A percentile compares a stretch with the other conserved stretches of the same genome.
phyloP scores from a whole-genome alignment of 2,113 vertebrate genomes.

The Psittacara wagleri region DNA sequence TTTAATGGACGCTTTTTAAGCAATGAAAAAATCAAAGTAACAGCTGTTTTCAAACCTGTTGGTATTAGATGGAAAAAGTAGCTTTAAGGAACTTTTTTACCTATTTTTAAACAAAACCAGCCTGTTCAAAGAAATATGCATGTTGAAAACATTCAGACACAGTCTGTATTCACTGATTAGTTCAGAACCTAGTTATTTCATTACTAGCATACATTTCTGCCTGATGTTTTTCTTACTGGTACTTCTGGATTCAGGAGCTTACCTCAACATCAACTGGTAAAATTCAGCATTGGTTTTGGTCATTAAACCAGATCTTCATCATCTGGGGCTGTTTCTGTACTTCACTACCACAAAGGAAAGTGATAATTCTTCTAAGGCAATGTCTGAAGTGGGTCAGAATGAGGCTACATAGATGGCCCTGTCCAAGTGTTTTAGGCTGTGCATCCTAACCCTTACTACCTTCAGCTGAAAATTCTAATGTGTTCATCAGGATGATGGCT shows the following conservation, averaged over 20 bases:
- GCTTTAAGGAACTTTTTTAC: not conserved
- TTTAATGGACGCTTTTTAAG: not conserved
- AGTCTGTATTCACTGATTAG: not conserved
- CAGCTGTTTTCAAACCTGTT: not conserved
- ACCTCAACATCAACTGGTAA: not conserved
- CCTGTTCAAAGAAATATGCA: not conserved
- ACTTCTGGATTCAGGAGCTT: not conserved
- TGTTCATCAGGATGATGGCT: rapidly evolving
- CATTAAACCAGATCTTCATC: not conserved
- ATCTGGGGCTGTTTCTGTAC: not conserved
- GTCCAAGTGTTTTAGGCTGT: not conserved
- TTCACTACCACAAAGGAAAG: not conserved
- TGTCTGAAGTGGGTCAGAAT: rapidly evolving
- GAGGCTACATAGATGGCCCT: not conserved
- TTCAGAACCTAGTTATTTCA: not conserved
- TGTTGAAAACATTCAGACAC: not conserved
- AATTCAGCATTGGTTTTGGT: not conserved
- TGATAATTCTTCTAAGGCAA: not conserved
- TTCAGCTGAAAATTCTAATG: not conserved
- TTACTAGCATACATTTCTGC: not conserved
- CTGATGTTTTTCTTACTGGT: not conserved
- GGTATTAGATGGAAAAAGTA: not conserved
- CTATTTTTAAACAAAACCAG: not conserved
- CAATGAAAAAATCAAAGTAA: not conserved
- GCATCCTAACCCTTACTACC: not conserved